These are phyloP conservation scores for Xiphophorus birchmanni DNA, from an alignment of 2,797 vertebrate genomes.

Conservation along the genomic window DNA sequence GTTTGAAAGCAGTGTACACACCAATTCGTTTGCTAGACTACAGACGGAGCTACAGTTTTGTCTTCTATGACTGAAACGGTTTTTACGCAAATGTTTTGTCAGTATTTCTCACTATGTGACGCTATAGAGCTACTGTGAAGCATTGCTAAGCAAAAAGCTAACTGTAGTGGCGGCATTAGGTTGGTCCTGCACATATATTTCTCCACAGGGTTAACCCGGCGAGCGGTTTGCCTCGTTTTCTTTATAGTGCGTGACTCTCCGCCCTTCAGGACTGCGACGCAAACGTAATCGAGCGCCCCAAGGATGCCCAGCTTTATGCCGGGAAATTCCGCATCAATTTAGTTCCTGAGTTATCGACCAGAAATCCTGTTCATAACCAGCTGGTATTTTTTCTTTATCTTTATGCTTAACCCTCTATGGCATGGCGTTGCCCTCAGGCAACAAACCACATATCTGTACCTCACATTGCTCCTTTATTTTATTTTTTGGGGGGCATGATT, in stretches of 20 bases:
- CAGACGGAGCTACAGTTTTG: neutral
- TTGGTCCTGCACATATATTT: neutral
- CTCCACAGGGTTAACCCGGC: rapidly evolving
- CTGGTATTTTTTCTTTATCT: neutral
- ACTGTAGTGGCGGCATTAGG: constrained; percentile 5
- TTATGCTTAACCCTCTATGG: no score
- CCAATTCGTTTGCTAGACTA: neutral
- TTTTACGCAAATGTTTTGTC: rapidly evolving
- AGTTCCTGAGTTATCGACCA: neutral
- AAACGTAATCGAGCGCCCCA: neutral
- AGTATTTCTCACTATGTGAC: rapidly evolving
- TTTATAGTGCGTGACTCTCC: rapidly evolving
- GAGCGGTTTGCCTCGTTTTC: neutral
- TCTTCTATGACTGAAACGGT: neutral
- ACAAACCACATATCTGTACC: no score
- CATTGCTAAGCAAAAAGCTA: constrained; percentile 10
- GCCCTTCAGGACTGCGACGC: neutral
- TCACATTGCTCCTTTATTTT: no score
- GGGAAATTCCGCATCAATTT: neutral
- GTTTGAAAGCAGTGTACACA: constrained; percentile 13
- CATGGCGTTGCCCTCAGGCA: no score
- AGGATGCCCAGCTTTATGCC: neutral
- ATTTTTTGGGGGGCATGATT: no score
- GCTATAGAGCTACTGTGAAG: neutral
- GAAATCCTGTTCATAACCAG: neutral